Percentiles rank a stretch among this genome's conserved stretches.
These are phyloP conservation scores for Xyliphius kryptos DNA, from an alignment of 2,113 vertebrate genomes.

Conservation along the genomic window DNA sequence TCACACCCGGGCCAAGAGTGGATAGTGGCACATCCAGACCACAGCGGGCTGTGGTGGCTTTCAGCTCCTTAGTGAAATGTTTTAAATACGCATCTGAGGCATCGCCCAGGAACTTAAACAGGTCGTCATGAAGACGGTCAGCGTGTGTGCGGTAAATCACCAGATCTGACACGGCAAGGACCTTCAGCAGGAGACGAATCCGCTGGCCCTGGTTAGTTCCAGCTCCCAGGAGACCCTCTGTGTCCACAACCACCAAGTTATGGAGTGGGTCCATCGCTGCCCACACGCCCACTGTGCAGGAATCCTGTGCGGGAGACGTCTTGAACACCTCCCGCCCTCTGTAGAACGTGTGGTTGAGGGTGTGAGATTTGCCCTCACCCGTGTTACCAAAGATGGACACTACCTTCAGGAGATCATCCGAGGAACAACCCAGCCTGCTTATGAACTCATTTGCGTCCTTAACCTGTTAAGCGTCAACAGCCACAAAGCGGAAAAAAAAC, in stretches of 20 bases:
- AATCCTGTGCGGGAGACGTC: constrained; percentile 93
- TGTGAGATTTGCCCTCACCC: constrained; percentile 96
- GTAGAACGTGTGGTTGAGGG: constrained; percentile 96
- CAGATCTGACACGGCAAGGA: constrained; percentile 90
- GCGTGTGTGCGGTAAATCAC: constrained; percentile 96
- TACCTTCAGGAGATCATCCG: constrained; percentile 93
- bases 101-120: constrained; percentile 97
- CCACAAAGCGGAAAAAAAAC: too few relatives aligned
- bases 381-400: constrained; percentile 98
- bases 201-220: constrained; percentile 91
- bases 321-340: constrained; percentile 93
- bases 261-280: constrained; percentile 89
- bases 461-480: too few relatives aligned
- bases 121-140: constrained; percentile 94
- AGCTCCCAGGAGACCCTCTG: constrained; percentile 90
- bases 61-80: constrained; percentile 93
- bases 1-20: constrained; percentile 88
- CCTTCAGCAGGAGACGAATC: constrained; percentile 91
- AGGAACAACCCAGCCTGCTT: constrained; percentile 75
- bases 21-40: constrained; percentile 94
- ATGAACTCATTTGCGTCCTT: constrained; percentile 88
- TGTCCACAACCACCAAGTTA: constrained; percentile 87
- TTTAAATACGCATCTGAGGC: constrained; percentile 96
- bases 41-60: constrained; percentile 92
- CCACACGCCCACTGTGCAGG: constrained; percentile 96